Evolutionary conservation across 2,797 vertebrate species (phyloP).

Genomic region (Acipenser oxyrinchus): DNA sequence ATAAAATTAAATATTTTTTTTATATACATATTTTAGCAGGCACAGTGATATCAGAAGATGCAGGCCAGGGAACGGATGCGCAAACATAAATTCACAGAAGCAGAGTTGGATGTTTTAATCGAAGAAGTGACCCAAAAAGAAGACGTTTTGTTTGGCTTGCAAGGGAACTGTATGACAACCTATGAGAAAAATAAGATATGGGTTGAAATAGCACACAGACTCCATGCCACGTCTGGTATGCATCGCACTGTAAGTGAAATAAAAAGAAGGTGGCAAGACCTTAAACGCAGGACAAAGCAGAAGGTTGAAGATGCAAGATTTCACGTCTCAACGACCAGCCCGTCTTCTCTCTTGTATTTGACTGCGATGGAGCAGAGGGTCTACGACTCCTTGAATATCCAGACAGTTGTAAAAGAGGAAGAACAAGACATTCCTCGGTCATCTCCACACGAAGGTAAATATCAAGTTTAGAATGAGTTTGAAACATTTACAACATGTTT

Average conservation of each 20-base stretch:
- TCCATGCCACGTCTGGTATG: conserved; percentile 1
- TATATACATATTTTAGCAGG: not conserved
- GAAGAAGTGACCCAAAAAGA: conserved; percentile 7
- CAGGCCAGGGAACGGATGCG: conserved; percentile 3
- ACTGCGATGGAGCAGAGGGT: conserved; percentile 6
- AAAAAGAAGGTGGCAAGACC: conserved; percentile 9
- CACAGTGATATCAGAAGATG: not conserved
- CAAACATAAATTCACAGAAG: conserved; percentile 9
- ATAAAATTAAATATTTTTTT: not conserved
- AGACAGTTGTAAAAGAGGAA: conserved; percentile 5
- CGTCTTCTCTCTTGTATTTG: not conserved
- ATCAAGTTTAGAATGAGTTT: not conserved
- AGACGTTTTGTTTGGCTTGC: conserved; percentile 7
- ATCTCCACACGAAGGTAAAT: not conserved
- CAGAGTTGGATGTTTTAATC: conserved; percentile 1
- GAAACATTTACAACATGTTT: not conserved
- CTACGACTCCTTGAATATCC: conserved; percentile 1
- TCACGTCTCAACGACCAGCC: not conserved
- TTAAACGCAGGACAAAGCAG: conserved; percentile 5
- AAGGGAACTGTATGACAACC: conserved; percentile 5
- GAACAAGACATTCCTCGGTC: not conserved
- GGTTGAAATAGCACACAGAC: conserved; percentile 6
- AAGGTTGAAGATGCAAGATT: conserved; percentile 4
- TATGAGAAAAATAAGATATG: conserved; percentile 7
- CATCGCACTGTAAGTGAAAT: conserved; percentile 1